phyloP scores from a whole-genome alignment of 2,797 vertebrate species.

The Characodon lateralis region DNA sequence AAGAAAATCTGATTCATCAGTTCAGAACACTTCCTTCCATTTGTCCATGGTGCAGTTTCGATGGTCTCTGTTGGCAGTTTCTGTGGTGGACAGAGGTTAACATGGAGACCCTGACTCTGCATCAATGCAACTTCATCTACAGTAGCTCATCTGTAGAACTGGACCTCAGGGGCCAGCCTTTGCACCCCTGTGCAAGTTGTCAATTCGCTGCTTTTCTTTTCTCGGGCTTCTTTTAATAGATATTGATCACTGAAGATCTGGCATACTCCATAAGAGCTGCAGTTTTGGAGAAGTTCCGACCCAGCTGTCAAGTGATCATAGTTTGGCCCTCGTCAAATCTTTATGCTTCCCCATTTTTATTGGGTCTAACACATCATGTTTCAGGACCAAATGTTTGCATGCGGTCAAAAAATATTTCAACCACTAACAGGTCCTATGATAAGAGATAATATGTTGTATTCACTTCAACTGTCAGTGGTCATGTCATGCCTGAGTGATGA shows the following conservation, averaged over 20 bases:
- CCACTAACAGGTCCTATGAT: neutral
- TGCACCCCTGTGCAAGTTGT: neutral
- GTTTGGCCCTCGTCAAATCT: neutral
- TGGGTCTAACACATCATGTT: too few relatives aligned
- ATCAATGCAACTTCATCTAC: neutral
- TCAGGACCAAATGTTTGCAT: too few relatives aligned
- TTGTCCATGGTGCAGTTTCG: neutral
- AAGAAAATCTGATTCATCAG: neutral
- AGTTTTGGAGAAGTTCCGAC: neutral
- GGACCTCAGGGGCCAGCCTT: neutral
- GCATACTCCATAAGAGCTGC: neutral
- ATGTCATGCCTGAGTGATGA: neutral
- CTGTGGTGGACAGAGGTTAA: neutral
- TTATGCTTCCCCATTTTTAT: neutral
- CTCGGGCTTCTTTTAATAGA: neutral
- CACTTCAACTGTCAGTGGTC: neutral
- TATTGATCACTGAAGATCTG: neutral
- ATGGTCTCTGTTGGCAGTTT: neutral
- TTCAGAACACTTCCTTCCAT: neutral
- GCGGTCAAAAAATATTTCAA: neutral
- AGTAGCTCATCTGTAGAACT: neutral
- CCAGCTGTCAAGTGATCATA: neutral
- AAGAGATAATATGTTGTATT: neutral
- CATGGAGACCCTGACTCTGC: neutral
- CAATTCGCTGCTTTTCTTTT: too few relatives aligned